phyloP scores from a whole-genome alignment of 2,113 vertebrate species.

The Nothocercus julius region DNA sequence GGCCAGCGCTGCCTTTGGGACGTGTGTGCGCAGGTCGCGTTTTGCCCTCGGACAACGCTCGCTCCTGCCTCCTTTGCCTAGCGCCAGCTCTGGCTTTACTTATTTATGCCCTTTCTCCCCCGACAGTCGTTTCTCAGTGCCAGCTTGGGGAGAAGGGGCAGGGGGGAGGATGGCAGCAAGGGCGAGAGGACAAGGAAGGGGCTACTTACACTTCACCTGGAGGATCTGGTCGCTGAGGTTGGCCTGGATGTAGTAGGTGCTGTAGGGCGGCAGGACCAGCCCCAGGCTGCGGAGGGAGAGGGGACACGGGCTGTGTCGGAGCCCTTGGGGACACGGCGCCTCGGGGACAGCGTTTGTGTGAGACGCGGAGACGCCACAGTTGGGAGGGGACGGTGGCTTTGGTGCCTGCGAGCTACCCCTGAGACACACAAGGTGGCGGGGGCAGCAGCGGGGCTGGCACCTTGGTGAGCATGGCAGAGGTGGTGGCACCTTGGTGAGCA shows the following conservation, averaged over 20 bases:
- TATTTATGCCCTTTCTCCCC: not conserved
- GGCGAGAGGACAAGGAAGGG: constrained; percentile 54
- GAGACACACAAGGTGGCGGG: rapidly evolving
- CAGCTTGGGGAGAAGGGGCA: constrained; percentile 29
- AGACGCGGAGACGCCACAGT: too few relatives aligned
- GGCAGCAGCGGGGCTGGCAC: not conserved
- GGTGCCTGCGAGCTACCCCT: not conserved
- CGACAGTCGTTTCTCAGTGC: not conserved
- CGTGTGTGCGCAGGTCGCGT: not conserved
- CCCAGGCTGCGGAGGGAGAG: constrained; percentile 85
- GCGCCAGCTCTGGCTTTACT: not conserved
- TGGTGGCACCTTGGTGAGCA: not conserved
- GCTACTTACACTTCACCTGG: constrained; percentile 99
- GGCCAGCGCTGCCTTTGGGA: not conserved
- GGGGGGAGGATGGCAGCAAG: constrained; percentile 64
- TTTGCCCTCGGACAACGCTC: not conserved
- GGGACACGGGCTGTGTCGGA: not conserved
- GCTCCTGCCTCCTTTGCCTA: too few relatives aligned
- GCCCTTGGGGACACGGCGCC: not conserved
- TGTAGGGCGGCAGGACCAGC: constrained; percentile 94
- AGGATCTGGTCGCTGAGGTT: constrained; percentile 99
- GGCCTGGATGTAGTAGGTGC: constrained; percentile 96
- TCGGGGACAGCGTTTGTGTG: too few relatives aligned
- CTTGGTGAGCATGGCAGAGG: not conserved
- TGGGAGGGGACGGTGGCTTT: not conserved